Percentiles rank a stretch among this genome's conserved stretches.
Evolutionary conservation across 2,113 vertebrate species (phyloP).

Genomic region (Rhinopomastus cyanomelas): DNA sequence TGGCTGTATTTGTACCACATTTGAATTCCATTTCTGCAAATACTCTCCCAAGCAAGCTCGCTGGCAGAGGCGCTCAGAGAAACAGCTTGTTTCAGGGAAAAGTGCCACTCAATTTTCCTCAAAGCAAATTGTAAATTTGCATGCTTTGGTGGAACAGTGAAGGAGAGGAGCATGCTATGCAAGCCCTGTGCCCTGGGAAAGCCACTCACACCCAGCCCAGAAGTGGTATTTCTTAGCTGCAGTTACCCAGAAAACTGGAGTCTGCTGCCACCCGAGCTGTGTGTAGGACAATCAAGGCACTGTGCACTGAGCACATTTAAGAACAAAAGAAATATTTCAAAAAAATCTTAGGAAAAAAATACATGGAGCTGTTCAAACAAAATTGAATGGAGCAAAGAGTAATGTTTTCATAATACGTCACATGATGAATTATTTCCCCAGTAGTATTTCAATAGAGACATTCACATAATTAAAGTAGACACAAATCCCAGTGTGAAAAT

Average conservation of each 20-base stretch:
- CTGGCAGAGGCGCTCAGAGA: background rate
- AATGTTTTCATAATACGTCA: conserved; percentile 20
- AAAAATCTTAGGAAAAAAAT: background rate
- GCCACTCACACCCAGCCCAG: background rate
- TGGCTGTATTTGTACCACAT: background rate
- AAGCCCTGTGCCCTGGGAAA: background rate
- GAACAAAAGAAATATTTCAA: background rate
- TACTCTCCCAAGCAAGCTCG: background rate
- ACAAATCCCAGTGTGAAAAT: conserved; percentile 50
- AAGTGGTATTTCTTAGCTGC: background rate
- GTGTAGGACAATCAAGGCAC: background rate
- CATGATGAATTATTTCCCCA: background rate
- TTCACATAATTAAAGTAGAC: conserved; percentile 43
- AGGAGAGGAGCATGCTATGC: background rate
- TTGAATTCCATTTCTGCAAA: background rate
- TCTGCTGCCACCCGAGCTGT: background rate
- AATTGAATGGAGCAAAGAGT: background rate
- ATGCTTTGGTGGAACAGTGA: background rate
- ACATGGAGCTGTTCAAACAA: background rate
- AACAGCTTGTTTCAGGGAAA: background rate
- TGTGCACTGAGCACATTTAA: background rate
- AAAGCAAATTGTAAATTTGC: conserved; percentile 1
- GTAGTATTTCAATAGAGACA: conserved; percentile 28
- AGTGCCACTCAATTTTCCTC: background rate
- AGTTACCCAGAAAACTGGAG: background rate